Evolutionary conservation across 2,113 vertebrate species (phyloP).

Genomic region (Raja brachyura): DNA sequence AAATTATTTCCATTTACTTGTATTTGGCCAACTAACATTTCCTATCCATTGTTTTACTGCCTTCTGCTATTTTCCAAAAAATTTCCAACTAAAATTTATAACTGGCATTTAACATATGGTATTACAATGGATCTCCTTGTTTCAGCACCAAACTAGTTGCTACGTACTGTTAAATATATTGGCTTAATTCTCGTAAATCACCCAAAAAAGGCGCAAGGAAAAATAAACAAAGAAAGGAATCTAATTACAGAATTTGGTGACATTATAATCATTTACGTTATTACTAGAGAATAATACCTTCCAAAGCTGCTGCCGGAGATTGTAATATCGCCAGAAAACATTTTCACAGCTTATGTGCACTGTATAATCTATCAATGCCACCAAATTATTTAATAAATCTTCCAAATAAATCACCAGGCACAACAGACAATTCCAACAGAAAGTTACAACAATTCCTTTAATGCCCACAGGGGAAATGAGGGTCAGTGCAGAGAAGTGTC

Average conservation of each 20-base stretch:
- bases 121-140: neutral
- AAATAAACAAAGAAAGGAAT: neutral
- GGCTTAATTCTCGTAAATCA: neutral
- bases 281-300: neutral
- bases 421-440: conserved; percentile 78
- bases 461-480: conserved; percentile 48
- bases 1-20: no score
- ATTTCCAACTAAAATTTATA: neutral
- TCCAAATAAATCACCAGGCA: conserved; percentile 53
- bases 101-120: neutral
- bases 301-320: neutral
- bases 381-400: neutral
- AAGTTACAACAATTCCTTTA: conserved; percentile 87
- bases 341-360: neutral
- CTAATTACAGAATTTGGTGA: neutral
- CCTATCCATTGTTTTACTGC: neutral
- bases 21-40: no score
- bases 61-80: neutral
- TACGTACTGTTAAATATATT: neutral
- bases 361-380: no score
- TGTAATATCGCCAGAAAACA: neutral
- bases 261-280: neutral
- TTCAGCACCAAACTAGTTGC: neutral
- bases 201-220: neutral
- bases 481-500: no score